Evolutionary conservation across 2,797 vertebrate genomes (phyloP).

Genomic region (Melopsittacus undulatus): DNA sequence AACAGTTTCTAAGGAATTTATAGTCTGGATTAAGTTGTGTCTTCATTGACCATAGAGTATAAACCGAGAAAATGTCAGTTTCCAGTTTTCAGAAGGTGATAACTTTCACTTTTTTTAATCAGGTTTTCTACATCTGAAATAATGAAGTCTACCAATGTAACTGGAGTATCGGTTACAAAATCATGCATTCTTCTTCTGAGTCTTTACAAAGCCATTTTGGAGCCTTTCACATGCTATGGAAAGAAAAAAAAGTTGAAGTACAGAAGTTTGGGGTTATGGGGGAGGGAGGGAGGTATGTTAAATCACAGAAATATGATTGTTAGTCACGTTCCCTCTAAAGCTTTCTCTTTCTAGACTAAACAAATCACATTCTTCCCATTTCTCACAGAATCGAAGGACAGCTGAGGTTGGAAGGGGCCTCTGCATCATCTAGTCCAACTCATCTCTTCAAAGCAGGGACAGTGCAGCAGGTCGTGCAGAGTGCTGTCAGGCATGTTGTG

Average conservation of each 20-base stretch:
- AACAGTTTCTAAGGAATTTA: background rate
- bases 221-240: background rate
- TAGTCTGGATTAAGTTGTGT: background rate
- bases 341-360: background rate
- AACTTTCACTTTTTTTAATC: background rate
- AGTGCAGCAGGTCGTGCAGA: background rate
- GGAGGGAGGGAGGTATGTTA: background rate
- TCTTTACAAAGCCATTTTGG: background rate
- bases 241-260: background rate
- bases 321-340: background rate
- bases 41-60: background rate
- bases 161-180: background rate
- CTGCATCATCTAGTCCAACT: background rate
- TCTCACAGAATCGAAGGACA: background rate
- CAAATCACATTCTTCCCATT: background rate
- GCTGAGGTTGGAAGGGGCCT: background rate
- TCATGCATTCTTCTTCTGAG: background rate
- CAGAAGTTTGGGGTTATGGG: background rate
- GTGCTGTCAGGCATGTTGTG: background rate
- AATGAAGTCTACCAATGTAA: background rate
- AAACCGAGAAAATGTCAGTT: background rate
- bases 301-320: background rate
- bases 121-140: background rate
- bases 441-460: background rate
- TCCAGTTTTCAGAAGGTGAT: background rate